Percentiles rank a stretch among this genome's conserved stretches.
Conservation (phyloP, 2,797 vertebrate genomes). For the Synaphobranchus kaupii region DNA sequence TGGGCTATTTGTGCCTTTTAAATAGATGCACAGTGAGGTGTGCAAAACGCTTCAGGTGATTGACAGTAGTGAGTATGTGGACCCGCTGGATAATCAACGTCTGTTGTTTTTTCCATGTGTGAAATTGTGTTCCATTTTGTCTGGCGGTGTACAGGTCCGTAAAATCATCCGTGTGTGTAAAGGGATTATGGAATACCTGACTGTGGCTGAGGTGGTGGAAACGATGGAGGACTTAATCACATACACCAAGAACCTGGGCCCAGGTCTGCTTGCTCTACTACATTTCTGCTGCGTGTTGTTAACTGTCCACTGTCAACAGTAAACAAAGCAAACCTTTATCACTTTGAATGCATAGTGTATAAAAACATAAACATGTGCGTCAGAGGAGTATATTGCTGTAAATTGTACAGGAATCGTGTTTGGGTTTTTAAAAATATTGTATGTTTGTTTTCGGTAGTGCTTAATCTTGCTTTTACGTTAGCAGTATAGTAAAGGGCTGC, state of each 20-base stretch:
- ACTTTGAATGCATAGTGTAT: background rate
- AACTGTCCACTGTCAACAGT: slow-evolving; percentile 24
- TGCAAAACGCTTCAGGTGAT: background rate
- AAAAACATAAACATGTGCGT: background rate
- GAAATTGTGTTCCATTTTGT: background rate
- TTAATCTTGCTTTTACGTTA: background rate
- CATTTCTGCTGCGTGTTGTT: background rate
- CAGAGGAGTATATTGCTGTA: background rate
- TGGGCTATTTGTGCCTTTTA: background rate
- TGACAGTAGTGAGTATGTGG: background rate
- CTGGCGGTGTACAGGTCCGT: slow-evolving; percentile 79
- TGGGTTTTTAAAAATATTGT: background rate
- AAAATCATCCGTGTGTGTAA: slow-evolving; percentile 98
- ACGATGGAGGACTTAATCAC: slow-evolving; percentile 98
- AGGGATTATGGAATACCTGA: slow-evolving; percentile 96
- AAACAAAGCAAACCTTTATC: slow-evolving; percentile 54
- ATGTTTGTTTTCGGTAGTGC: background rate
- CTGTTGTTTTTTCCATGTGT: background rate
- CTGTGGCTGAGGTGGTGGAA: slow-evolving; percentile 96
- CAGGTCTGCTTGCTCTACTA: slow-evolving; percentile 73
- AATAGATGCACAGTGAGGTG: background rate
- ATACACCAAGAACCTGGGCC: slow-evolving; percentile 98
- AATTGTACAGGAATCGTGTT: background rate
- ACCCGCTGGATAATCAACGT: background rate
- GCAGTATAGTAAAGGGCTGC: no score